Evolutionary conservation across 2,113 vertebrate genomes (phyloP).

Genomic region (Ctenomys sociabilis): DNA sequence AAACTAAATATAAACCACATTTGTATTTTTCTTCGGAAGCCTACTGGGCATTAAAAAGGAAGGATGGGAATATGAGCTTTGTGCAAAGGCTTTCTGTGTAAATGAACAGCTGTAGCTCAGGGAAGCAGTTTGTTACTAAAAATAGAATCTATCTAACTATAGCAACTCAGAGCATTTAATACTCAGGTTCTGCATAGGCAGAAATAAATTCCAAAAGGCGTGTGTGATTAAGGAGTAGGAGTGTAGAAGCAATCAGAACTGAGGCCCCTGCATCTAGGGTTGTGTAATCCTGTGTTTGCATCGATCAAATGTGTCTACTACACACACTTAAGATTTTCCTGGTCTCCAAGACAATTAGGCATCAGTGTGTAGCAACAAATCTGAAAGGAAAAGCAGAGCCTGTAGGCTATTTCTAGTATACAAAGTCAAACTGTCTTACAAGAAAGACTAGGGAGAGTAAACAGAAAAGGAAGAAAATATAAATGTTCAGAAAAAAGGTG

Average conservation of each 20-base stretch:
- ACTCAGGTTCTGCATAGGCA: slow-evolving; percentile 75
- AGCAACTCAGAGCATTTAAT: slow-evolving; percentile 79
- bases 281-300: slow-evolving; percentile 63
- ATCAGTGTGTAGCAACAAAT: slow-evolving; percentile 73
- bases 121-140: slow-evolving; percentile 88
- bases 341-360: slow-evolving; percentile 73
- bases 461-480: background rate
- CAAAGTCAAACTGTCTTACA: slow-evolving; percentile 71
- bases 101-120: slow-evolving; percentile 84
- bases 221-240: slow-evolving; percentile 16
- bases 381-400: slow-evolving; percentile 78
- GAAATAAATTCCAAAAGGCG: slow-evolving; percentile 76
- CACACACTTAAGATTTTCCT: slow-evolving; percentile 66
- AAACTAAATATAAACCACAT: slow-evolving; percentile 74
- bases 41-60: slow-evolving; percentile 78
- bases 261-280: slow-evolving; percentile 48
- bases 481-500: background rate
- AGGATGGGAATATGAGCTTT: slow-evolving; percentile 71
- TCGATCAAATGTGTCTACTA: slow-evolving; percentile 53
- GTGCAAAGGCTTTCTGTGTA: slow-evolving; percentile 81
- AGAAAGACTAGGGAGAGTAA: background rate
- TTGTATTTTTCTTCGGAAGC: slow-evolving; percentile 79
- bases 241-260: background rate
- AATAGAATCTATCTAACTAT: slow-evolving; percentile 86
- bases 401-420: slow-evolving; percentile 81